These are phyloP conservation scores for Chromobotia macracanthus DNA, from an alignment of 2,797 vertebrate species.

Conservation along the genomic window DNA sequence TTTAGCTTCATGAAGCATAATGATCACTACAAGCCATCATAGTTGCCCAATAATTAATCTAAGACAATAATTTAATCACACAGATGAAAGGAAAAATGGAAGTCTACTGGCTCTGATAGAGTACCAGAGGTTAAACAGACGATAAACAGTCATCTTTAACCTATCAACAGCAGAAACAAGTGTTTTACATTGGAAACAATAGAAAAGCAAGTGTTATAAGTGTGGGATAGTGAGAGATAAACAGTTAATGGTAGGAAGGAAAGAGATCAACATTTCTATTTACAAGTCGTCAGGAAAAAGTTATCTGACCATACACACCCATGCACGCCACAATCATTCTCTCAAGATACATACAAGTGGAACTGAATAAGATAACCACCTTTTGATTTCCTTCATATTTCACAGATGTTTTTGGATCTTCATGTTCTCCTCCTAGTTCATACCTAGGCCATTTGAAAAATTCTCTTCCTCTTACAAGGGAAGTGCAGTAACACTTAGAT, in stretches of 20 bases:
- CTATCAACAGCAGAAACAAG: slow-evolving; percentile 29
- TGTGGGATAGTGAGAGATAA: slow-evolving; percentile 13
- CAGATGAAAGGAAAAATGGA: slow-evolving; percentile 22
- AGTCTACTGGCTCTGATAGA: slow-evolving; percentile 21
- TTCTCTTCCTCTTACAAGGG: slow-evolving; percentile 10
- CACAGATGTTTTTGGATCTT: slow-evolving; percentile 19
- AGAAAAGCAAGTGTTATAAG: slow-evolving; percentile 46
- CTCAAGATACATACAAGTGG: slow-evolving; percentile 33
- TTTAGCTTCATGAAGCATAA: slow-evolving; percentile 2
- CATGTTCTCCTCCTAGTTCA: slow-evolving; percentile 41
- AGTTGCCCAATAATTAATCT: slow-evolving; percentile 11
- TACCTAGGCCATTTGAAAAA: slow-evolving; percentile 25
- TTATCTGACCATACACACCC: slow-evolving; percentile 23
- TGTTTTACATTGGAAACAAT: slow-evolving; percentile 28
- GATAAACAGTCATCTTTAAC: slow-evolving; percentile 6
- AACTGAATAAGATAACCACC: slow-evolving; percentile 64
- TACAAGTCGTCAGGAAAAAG: slow-evolving; percentile 40
- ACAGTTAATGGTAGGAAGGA: slow-evolving; percentile 26
- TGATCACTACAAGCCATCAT: slow-evolving; percentile 14
- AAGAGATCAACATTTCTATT: slow-evolving; percentile 43
- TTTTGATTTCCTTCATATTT: slow-evolving; percentile 55
- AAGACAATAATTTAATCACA: slow-evolving; percentile 38
- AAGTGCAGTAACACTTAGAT: slow-evolving; percentile 38
- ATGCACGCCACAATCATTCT: slow-evolving; percentile 23
- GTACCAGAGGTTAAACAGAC: slow-evolving; percentile 22